Percentiles rank a stretch among this genome's conserved stretches.
Evolutionary conservation across 2,113 vertebrate genomes (phyloP).

Genomic region (Mesocricetus auratus): DNA sequence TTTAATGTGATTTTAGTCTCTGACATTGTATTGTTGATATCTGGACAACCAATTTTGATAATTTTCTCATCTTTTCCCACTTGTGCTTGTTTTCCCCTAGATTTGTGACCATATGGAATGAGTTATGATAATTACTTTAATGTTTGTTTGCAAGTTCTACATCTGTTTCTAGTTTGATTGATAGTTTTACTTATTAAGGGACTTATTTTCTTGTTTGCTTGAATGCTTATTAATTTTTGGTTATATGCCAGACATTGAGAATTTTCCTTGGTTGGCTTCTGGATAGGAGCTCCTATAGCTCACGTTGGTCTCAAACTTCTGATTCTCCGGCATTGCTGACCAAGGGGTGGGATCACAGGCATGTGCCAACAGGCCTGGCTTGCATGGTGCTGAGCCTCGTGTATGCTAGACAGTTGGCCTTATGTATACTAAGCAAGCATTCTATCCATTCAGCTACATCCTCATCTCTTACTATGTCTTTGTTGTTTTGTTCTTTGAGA

Average conservation of each 20-base stretch:
- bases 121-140: slow-evolving; percentile 23
- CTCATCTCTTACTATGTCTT: too few relatives aligned
- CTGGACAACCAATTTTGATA: background rate
- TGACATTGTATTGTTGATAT: background rate
- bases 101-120: slow-evolving; percentile 31
- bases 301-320: background rate
- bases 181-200: slow-evolving; percentile 33
- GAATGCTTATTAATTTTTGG: slow-evolving; percentile 28
- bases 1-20: slow-evolving; percentile 10
- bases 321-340: background rate
- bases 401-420: background rate
- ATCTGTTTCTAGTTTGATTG: slow-evolving; percentile 55
- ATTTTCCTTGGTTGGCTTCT: background rate
- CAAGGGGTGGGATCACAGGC: too few relatives aligned
- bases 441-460: background rate
- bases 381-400: background rate
- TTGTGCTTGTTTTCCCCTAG: background rate
- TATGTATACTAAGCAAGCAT: background rate
- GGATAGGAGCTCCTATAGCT: background rate
- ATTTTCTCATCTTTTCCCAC: background rate
- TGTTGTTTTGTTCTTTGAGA: too few relatives aligned
- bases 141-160: slow-evolving; percentile 32
- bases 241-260: background rate
- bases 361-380: background rate
- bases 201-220: background rate